Percentiles rank a stretch among this genome's conserved stretches.
phyloP scores from a whole-genome alignment of 2,888 invertebrate genomes.

The Zaprionus obscuricornis region DNA sequence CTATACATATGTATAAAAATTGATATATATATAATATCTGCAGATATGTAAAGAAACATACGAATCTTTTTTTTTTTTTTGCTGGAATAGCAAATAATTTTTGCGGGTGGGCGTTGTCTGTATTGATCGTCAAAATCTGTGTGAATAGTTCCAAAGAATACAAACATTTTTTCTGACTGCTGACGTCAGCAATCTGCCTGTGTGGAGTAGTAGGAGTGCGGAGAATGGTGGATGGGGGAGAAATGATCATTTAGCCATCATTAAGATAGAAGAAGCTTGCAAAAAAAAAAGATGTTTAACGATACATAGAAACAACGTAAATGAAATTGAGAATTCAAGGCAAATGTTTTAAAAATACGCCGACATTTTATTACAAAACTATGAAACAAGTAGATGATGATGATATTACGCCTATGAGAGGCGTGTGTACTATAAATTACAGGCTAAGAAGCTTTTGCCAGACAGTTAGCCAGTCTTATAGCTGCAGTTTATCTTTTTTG shows the following conservation, averaged over 20 bases:
- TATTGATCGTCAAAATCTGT: no score
- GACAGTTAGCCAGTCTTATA: conserved; percentile 25
- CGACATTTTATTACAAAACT: conserved; percentile 39
- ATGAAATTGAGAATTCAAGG: conserved; percentile 56
- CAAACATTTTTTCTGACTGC: no score
- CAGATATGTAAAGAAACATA: no score
- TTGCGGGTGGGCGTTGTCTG: no score
- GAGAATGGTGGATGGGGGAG: no score
- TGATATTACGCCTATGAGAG: conserved; percentile 8
- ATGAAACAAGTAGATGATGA: conserved; percentile 1
- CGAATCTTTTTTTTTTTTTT: no score
- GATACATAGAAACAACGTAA: conserved; percentile 9
- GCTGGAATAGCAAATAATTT: no score
- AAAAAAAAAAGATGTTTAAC: not conserved
- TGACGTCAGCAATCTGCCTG: no score
- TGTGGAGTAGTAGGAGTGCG: no score
- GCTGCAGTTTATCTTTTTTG: conserved; percentile 33
- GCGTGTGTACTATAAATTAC: conserved; percentile 51
- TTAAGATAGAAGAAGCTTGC: not conserved
- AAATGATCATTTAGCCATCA: conserved; percentile 9
- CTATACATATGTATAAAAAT: not conserved
- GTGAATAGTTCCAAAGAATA: no score
- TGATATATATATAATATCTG: conserved; percentile 20
- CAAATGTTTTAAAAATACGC: conserved; percentile 68
- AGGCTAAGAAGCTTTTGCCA: conserved; percentile 29